Evolutionary conservation across 2,113 vertebrate species (phyloP).

Genomic region (Etheostoma cragini): DNA sequence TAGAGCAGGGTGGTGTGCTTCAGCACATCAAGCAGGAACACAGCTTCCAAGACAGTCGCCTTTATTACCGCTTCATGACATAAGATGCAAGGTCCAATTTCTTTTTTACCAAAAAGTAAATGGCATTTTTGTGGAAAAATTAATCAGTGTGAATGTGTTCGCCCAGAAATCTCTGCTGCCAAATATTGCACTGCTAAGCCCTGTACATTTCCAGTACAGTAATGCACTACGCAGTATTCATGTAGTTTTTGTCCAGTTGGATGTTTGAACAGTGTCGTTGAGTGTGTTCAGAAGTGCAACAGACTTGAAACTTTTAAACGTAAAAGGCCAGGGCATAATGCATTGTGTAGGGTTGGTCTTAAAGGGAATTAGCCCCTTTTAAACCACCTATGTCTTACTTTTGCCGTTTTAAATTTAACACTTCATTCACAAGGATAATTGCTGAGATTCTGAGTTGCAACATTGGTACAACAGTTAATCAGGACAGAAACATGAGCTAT

Average conservation of each 20-base stretch:
- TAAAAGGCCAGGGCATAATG: neutral
- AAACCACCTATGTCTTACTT: neutral
- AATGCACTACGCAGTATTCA: no score
- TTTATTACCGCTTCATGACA: constrained; percentile 88
- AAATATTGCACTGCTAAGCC: neutral
- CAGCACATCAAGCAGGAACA: constrained; percentile 90
- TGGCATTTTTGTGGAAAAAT: constrained; percentile 8
- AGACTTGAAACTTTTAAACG: neutral
- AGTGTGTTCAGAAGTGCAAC: neutral
- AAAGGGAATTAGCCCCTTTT: constrained; percentile 25
- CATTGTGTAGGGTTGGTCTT: neutral
- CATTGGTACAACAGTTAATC: neutral
- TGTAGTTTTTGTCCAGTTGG: neutral
- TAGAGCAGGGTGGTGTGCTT: constrained; percentile 90
- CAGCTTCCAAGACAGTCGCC: constrained; percentile 88
- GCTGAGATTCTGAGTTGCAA: neutral
- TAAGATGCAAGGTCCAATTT: constrained; percentile 1
- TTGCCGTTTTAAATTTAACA: neutral
- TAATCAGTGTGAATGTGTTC: constrained; percentile 3
- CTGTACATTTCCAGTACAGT: neutral
- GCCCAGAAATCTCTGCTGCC: constrained; percentile 72
- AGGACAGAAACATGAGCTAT: neutral
- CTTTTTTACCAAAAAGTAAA: neutral
- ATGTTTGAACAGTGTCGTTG: neutral
- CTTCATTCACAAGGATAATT: constrained; percentile 9